Base-by-base conservation (phyloP, 2,113 vertebrate species). In the Menura novaehollandiae region DNA sequence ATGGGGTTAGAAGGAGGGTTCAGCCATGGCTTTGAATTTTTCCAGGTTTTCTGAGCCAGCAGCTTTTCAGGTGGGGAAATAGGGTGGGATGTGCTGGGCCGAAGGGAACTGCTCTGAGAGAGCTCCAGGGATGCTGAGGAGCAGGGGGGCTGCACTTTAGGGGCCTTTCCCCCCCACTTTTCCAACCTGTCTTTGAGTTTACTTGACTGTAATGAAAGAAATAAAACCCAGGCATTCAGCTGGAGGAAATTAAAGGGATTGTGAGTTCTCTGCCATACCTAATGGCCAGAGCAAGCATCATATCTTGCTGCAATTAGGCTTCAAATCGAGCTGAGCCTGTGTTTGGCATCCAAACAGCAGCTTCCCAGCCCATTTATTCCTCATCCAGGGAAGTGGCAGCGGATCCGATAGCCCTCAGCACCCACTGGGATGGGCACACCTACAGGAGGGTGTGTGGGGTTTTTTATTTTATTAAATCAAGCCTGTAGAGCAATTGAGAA, bases 1-100 rank as follows among this genome's bases (percentile, higher is more conserved):
- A 93, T 55, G 90, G 88, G 96, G 92, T 93, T 96, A 86, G 88
- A 47, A 86, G 73, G 82, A 91, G 89, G 77, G 30, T 81, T 84
- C 87, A 56, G 75, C 83, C 60, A 1, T 1, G 73, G 71, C 15
- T 73, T 82, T 75, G 84, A 11, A n/a, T 96, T 91, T 84, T 80
- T 68, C 82, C 88, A 71, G 68, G 18, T 75, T 95, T 94, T 62
- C 52, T 32, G 88, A 88, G 72, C 67, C 75, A 69, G 74, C 18
- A 9, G 73, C 33, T 66, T 74, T 77, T 59, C 62, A 9, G 89
- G 51, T 60, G 59, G 79, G 78, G 53, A 88, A 37, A 35, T 35
- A 1, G n/a, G 76, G 39, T 56, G 85, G 49, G 94, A 67, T 91
- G 85, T 35, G 85, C 73, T 3, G 17, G 83, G n/a, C 21, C 0